Percentiles rank a stretch among this genome's conserved stretches.
Conservation (phyloP, 2,797 vertebrate genomes). For the Gastrophryne carolinensis region DNA sequence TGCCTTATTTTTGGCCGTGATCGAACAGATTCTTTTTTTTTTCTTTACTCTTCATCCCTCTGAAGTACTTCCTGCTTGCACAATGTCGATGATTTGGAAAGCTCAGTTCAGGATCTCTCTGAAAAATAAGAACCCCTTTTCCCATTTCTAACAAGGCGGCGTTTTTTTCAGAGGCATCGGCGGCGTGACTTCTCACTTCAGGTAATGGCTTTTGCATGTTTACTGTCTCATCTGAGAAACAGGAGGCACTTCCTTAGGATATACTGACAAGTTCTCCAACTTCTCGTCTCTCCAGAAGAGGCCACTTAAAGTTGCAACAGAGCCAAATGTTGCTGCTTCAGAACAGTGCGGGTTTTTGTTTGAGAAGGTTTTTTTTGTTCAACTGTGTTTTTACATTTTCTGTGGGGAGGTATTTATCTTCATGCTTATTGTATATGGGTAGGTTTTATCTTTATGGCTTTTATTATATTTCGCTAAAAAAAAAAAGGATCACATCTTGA, state of each 20-base stretch:
- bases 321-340: not conserved
- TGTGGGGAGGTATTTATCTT: too few relatives aligned
- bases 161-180: not conserved
- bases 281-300: not conserved
- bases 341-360: not conserved
- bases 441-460: too few relatives aligned
- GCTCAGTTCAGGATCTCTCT: constrained; percentile 40
- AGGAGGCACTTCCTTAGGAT: too few relatives aligned
- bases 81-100: constrained; percentile 39
- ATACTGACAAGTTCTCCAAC: not conserved
- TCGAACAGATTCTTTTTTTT: constrained; percentile 43
- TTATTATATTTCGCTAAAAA: too few relatives aligned
- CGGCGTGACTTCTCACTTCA: not conserved
- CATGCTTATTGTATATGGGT: too few relatives aligned
- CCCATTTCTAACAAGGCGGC: not conserved
- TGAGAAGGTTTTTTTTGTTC: not conserved
- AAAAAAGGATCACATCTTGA: too few relatives aligned
- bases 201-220: constrained; percentile 16
- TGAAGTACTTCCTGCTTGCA: constrained; percentile 39
- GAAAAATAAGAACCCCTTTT: not conserved
- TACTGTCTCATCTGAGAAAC: not conserved
- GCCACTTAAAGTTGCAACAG: not conserved
- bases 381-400: not conserved
- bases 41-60: constrained; percentile 19
- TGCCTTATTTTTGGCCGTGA: constrained; percentile 50